These are phyloP conservation scores for Caenorhabditis afra DNA, from an alignment of 2,888 invertebrate genomes.

Conservation along the genomic window DNA sequence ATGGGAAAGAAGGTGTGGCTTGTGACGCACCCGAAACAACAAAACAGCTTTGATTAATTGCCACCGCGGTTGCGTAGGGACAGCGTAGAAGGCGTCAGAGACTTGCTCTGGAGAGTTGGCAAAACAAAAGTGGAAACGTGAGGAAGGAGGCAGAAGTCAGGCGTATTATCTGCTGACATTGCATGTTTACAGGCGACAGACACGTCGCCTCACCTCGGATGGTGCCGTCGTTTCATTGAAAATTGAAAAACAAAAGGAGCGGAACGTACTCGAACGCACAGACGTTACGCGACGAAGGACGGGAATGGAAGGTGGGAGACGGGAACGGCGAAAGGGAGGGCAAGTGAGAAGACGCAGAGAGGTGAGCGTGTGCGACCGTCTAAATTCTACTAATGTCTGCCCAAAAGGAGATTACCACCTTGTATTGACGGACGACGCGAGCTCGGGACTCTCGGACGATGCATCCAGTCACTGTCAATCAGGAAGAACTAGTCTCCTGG, in stretches of 20 bases:
- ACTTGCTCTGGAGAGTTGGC: background rate
- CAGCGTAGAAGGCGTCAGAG: background rate
- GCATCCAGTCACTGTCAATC: constrained; percentile 4
- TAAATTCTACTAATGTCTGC: too few relatives aligned
- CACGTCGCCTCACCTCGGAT: constrained; percentile 6
- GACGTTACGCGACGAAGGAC: background rate
- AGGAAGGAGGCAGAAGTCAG: background rate
- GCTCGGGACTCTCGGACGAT: too few relatives aligned
- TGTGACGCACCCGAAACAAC: constrained; percentile 1
- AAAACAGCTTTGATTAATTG: constrained; percentile 10
- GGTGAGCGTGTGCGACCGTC: too few relatives aligned
- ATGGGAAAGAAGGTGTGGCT: background rate
- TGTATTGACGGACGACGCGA: too few relatives aligned
- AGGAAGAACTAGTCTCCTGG: constrained; percentile 7
- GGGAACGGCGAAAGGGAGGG: too few relatives aligned
- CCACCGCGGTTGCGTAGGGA: background rate
- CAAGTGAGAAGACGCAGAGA: too few relatives aligned
- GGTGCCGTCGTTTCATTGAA: constrained; percentile 19
- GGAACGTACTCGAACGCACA: background rate
- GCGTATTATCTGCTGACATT: constrained; percentile 10
- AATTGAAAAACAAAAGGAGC: constrained; percentile 5
- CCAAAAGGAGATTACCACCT: too few relatives aligned
- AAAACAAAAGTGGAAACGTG: constrained; percentile 8
- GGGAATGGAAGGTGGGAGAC: too few relatives aligned
- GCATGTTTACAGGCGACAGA: constrained; percentile 44